Base-by-base conservation (phyloP, 2,797 vertebrate genomes). In the Geotrypetes seraphini region DNA sequence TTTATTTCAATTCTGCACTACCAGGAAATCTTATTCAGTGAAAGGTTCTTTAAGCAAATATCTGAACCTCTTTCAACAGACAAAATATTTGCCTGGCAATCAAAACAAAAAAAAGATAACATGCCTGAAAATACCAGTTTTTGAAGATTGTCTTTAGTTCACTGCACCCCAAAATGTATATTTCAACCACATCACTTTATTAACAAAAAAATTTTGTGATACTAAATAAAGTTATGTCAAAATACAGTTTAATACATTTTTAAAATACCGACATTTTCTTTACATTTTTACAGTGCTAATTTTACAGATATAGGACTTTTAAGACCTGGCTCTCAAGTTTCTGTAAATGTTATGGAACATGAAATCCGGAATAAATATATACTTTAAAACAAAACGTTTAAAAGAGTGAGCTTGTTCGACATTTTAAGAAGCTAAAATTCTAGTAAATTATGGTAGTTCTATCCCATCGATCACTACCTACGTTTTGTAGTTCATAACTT, bases 211-310 rank as follows among this genome's bases (percentile, higher is more conserved):
- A 19, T 30, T 25, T 1, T 33, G 8, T 48, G 32, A 48, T 52
- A 50, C 55, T 52, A 55, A 57, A 64, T 61, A 70, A 70, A 77
- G 58, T 57, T 36, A 28, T 10, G 37, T 69, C 56, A 51, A 42
- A 44, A 35, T n/a, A n/a, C 34, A 29, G 62, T 61, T n/a, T 63
- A 69, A 69, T 57, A 61, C 50, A 57, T 63, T 51, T n/a, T 63
- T 78, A 77, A 78, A 66, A 75, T 73, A 78, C 50, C 62, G 42
- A 35, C 10, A 42, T 40, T 19, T 60, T 50, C 71, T 70, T 66
- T 73, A 43, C 60, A 70, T 58, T 61, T 75, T 50, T 69, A 75
- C 68, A 72, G 4, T 27, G 33, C 26, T 71, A 45, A 72, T 71
- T 66, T 75, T 71, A 76, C 58, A 73, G 56, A 63, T 27, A n/a